These are phyloP conservation scores for Monochamus alternatus DNA, from an alignment of 2,888 invertebrate species.

Conservation along the genomic window DNA sequence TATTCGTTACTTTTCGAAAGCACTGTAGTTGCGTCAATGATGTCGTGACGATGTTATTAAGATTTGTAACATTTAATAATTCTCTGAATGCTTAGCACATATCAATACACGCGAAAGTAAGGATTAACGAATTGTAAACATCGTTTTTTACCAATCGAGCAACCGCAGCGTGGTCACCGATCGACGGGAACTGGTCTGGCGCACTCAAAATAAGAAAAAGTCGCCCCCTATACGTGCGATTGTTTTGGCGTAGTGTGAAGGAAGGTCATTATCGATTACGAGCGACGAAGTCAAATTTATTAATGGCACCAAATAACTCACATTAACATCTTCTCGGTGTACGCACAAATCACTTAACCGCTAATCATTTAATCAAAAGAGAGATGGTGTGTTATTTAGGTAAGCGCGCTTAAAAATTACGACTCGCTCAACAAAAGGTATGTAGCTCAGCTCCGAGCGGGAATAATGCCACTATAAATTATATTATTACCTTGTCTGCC, in stretches of 20 bases:
- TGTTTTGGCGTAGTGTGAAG: slow-evolving; percentile 10
- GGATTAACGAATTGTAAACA: neutral
- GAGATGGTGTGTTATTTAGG: slow-evolving; percentile 55
- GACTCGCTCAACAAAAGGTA: slow-evolving; percentile 64
- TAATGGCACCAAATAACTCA: slow-evolving; percentile 57
- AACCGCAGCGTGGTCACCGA: neutral
- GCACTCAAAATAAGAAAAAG: neutral
- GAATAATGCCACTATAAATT: slow-evolving; percentile 71
- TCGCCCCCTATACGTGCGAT: neutral
- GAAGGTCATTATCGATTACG: slow-evolving; percentile 32
- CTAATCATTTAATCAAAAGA: slow-evolving; percentile 57
- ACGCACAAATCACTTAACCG: slow-evolving; percentile 59
- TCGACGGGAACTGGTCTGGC: neutral
- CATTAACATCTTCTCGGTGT: slow-evolving; percentile 57
- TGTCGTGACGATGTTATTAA: too few relatives aligned
- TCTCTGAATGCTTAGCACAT: neutral
- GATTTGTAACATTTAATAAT: too few relatives aligned
- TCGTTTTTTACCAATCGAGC: neutral
- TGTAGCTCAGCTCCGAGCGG: slow-evolving; percentile 59
- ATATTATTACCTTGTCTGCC: slow-evolving; percentile 71
- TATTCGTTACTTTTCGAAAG: too few relatives aligned
- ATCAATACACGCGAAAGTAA: neutral
- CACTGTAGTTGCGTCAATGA: too few relatives aligned
- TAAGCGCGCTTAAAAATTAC: slow-evolving; percentile 61
- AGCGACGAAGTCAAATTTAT: slow-evolving; percentile 51